These are phyloP conservation scores for Morone chrysops DNA, from an alignment of 2,113 vertebrate genomes.

Conservation along the genomic window DNA sequence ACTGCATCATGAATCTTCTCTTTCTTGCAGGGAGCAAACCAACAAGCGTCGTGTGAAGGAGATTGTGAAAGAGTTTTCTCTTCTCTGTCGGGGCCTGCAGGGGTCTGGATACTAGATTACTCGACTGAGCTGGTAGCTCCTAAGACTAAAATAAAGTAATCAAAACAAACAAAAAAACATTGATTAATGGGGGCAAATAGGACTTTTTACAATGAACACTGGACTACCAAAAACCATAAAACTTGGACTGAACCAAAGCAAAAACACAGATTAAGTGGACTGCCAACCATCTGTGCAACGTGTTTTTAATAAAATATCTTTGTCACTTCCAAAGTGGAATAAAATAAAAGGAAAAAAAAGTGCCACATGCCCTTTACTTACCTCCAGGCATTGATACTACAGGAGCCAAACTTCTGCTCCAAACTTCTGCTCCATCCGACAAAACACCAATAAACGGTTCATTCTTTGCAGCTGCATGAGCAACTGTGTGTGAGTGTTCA, in stretches of 20 bases:
- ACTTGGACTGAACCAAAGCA: constrained; percentile 22
- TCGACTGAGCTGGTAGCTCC: constrained; percentile 68
- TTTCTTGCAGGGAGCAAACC: constrained; percentile 89
- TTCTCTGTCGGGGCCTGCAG: constrained; percentile 93
- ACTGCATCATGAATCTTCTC: constrained; percentile 10
- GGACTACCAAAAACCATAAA: constrained; percentile 12
- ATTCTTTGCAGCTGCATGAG: constrained; percentile 54
- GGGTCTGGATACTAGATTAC: constrained; percentile 91
- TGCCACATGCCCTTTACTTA: constrained; percentile 11
- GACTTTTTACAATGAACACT: neutral
- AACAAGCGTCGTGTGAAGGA: constrained; percentile 94
- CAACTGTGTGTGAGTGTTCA: constrained; percentile 62
- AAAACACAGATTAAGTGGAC: constrained; percentile 5
- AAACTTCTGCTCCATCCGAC: constrained; percentile 5
- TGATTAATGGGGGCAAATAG: neutral
- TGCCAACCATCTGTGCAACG: constrained; percentile 22
- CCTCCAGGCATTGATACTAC: neutral
- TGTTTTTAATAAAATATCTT: constrained; percentile 51
- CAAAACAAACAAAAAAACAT: neutral
- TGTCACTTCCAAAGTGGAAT: constrained; percentile 22
- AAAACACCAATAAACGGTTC: constrained; percentile 51
- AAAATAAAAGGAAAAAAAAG: constrained; percentile 4
- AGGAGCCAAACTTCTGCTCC: constrained; percentile 12
- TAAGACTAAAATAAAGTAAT: neutral
- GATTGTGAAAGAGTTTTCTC: constrained; percentile 95